Base-by-base conservation (phyloP, 2,113 vertebrate species). In the Hypomesus transpacificus region DNA sequence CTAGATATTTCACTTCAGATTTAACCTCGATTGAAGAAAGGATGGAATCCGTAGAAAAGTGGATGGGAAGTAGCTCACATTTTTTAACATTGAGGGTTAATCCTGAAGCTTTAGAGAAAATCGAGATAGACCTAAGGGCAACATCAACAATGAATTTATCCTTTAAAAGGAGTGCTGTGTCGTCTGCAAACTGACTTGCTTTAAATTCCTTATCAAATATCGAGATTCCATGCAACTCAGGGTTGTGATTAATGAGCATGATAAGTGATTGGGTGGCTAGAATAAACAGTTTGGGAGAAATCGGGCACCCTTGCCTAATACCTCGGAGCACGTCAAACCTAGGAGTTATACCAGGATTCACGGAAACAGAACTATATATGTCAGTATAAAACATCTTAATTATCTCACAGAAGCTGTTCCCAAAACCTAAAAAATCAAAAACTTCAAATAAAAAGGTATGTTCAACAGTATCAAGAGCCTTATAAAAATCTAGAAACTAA, bases 41-140 rank as follows among this genome's bases (percentile, higher is more conserved):
- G 28, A 31, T 54, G 53, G 67, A 69, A 54, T 66, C 26, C 31
- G 16, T 39, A 22, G 46, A 73, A 21, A 51, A 20, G 18, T 66
- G 71, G 57, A 73, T 58, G 26, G 71, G 71, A 66, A 66, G 64
- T 17, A n/a, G n/a, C n/a, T n/a, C n/a, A n/a, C n/a, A n/a, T n/a
- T n/a, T n/a, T n/a, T n/a, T n/a, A n/a, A n/a, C 66, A 34, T 57
- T 73, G 51, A 57, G 70, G 52, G 59, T n/a, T 64, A 72, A 34
- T 64, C 61, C 34, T 63, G 60, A 54, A 39, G 50, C 60, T 65
- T 72, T 62, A 60, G 70, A 64, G 22, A 71, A 71, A 52, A 64
- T 13, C 14, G 6, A 17, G 26, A 71, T 51, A 51, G 26, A 24
- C 26, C 24, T 22, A 26, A 46, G 34, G 50, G 70, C 59, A 62